Conservation (phyloP, 2,888 invertebrate genomes). For the Corbicula japonica region DNA sequence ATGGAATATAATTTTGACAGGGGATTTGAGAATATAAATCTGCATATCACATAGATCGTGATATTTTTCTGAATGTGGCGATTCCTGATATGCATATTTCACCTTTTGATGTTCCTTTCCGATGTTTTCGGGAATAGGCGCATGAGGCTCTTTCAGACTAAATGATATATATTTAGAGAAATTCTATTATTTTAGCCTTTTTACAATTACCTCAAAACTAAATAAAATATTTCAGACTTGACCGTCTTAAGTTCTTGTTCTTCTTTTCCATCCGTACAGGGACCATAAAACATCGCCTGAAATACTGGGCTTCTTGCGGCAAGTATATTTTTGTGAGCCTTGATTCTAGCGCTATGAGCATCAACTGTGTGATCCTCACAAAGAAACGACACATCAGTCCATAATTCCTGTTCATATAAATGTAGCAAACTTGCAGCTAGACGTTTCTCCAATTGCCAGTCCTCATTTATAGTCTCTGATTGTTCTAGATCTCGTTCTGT, state of each 20-base stretch:
- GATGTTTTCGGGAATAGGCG: no score
- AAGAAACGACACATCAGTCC: constrained; percentile 25
- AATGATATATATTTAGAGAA: no score
- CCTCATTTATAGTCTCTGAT: no score
- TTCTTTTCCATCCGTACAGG: constrained; percentile 3
- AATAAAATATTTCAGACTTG: constrained; percentile 4
- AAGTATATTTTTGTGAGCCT: constrained; percentile 31
- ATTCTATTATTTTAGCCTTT: background rate
- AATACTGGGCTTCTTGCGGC: constrained; percentile 36
- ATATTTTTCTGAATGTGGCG: no score
- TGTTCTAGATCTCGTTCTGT: no score
- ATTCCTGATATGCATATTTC: no score
- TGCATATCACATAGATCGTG: no score
- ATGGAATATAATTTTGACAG: no score
- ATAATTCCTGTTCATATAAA: background rate
- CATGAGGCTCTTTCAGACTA: no score
- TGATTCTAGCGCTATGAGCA: constrained; percentile 19
- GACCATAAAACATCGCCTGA: constrained; percentile 41
- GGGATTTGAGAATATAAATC: no score
- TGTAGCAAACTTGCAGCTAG: background rate
- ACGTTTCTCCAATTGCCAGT: no score
- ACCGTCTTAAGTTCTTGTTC: constrained; percentile 13
- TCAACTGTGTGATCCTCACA: constrained; percentile 22
- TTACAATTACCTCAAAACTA: constrained; percentile 25
- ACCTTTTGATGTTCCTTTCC: no score